Base-by-base conservation (phyloP, 2,797 vertebrate species). In the Phalloptychus januarius region DNA sequence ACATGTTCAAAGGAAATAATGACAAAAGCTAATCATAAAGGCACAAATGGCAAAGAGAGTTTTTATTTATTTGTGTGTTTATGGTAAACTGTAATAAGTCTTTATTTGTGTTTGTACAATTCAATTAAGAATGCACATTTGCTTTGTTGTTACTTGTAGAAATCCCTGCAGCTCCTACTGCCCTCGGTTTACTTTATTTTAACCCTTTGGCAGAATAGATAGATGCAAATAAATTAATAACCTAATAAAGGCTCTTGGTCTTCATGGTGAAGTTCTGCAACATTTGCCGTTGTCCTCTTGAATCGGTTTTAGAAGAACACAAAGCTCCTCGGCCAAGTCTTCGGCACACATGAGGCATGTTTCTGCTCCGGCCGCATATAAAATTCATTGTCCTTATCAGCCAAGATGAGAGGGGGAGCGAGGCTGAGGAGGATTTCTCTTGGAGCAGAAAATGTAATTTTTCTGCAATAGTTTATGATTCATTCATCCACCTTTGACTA, bases 401-500 rank as follows among this genome's bases (percentile, higher is more conserved):
- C 85, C 76, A 86, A 80, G 87, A 89, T 80, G 87, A 88, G 87
- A 83, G 63, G 74, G 78, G 80, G 87, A 88, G 88, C 38, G 33
- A 87, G 83, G 83, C 71, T 18, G 85, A 92, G 90, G 93, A 93
- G 92, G 90, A 87, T 89, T 88, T 89, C 85, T 92, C 90, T 90
- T 31, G 0, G 83, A 86, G 89, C 81, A 81, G 87, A 89, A 92
- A 92, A 92, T 90, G 91, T 91, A 86, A 87, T 94, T 94, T 90
- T 85, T 84, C 79, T 76, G 86, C 91, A 93, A 95, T 95, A 92
- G 87, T 94, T 93, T 93, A 92, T 94, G 94, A 93, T 94, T 93
- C 91, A 93, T 94, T 84, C 85, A 82, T 93, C 89, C 95, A 96
- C 95, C 95, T 95, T 93, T 92, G 92, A 95, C 93, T 93, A 94